Percentiles rank a stretch among this genome's conserved stretches.
Conservation (phyloP, 2,113 vertebrate genomes). For the Gobius niger region DNA sequence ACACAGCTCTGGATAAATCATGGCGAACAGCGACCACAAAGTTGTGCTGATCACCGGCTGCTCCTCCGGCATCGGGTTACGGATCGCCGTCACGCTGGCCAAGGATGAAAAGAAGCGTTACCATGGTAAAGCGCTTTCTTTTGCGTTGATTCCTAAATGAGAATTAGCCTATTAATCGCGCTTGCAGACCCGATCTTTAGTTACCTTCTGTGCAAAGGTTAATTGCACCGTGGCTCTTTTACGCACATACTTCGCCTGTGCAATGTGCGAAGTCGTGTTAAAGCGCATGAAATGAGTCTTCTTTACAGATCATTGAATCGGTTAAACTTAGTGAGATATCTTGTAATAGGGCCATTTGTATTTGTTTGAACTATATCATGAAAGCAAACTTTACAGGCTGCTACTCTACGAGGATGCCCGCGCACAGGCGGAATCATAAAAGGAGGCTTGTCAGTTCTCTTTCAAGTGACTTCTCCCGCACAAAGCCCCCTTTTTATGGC, state of each 20-base stretch:
- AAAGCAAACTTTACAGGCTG: constrained; percentile 72
- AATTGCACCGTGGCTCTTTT: constrained; percentile 34
- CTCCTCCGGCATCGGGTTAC: constrained; percentile 83
- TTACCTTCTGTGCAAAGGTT: constrained; percentile 37
- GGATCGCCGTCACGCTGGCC: constrained; percentile 80
- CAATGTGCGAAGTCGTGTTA: constrained; percentile 37
- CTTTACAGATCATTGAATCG: background rate
- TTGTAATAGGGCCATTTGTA: constrained; percentile 40
- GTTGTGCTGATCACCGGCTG: constrained; percentile 85
- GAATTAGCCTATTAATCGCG: constrained; percentile 18
- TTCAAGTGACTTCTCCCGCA: constrained; percentile 81
- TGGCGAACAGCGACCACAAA: constrained; percentile 81
- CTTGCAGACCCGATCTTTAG: constrained; percentile 33
- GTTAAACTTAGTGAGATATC: constrained; percentile 23
- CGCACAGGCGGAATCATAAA: constrained; percentile 72
- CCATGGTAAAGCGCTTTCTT: constrained; percentile 78
- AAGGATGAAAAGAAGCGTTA: constrained; percentile 81
- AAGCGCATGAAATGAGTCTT: constrained; percentile 12
- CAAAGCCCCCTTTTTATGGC: constrained; percentile 78
- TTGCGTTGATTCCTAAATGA: constrained; percentile 50
- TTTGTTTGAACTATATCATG: constrained; percentile 66
- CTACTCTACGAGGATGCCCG: constrained; percentile 65
- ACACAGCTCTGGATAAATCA: constrained; percentile 66
- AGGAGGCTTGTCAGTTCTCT: constrained; percentile 79
- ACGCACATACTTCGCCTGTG: constrained; percentile 41